A percentile compares a stretch with the other conserved stretches of the same genome.
phyloP scores from a whole-genome alignment of 35 echinoderm and acorn worm genomes.

The Apostichopus californicus region DNA sequence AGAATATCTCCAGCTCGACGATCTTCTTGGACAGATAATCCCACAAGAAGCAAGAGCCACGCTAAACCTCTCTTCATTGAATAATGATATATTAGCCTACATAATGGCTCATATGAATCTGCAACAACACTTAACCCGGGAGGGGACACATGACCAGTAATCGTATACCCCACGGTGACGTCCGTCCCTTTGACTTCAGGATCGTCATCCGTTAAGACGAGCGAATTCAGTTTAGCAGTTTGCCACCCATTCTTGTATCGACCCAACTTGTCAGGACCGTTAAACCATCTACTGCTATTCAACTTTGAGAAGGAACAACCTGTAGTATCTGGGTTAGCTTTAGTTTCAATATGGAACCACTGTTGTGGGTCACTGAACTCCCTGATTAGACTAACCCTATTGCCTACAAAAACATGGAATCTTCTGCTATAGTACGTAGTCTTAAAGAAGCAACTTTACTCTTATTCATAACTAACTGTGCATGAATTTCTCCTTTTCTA shows the following conservation, averaged over 20 bases:
- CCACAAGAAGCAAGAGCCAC: conserved; percentile 27
- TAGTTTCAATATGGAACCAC: conserved; percentile 22
- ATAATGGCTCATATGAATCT: conserved; percentile 11
- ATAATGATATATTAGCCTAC: conserved; percentile 40
- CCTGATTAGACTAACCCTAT: conserved; percentile 47
- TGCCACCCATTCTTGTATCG: too few species aligned
- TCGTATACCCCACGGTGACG: too few species aligned
- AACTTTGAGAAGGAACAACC: too few species aligned
- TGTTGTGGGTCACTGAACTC: conserved; percentile 6
- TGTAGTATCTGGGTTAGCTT: too few species aligned
- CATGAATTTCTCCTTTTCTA: conserved; percentile 33
- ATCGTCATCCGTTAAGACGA: too few species aligned
- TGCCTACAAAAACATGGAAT: conserved; percentile 60
- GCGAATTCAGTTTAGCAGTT: too few species aligned
- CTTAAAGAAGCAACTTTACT: conserved; percentile 68
- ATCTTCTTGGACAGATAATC: neutral
- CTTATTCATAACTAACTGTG: conserved; percentile 56
- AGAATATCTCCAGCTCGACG: too few species aligned
- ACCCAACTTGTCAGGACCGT: too few species aligned
- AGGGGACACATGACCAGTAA: too few species aligned
- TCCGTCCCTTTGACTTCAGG: too few species aligned
- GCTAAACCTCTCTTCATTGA: conserved; percentile 55
- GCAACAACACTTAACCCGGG: too few species aligned
- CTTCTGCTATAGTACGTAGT: conserved; percentile 53
- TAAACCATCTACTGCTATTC: too few species aligned